Percentiles rank a stretch among this genome's conserved stretches.
phyloP scores from a whole-genome alignment of 1,140 invertebrate genomes.

The Manduca sexta region DNA sequence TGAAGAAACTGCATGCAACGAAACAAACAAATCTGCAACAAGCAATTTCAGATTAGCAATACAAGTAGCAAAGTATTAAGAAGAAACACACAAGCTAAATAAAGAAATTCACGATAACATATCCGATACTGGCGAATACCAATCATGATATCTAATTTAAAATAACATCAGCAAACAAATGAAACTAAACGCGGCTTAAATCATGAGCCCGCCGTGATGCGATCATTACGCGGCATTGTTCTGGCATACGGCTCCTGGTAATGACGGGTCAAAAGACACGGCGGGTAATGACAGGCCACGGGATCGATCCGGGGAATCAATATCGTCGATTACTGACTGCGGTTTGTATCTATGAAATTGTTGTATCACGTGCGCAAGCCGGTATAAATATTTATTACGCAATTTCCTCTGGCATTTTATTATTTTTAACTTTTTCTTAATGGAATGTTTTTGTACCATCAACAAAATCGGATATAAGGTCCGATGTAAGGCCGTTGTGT shows the following conservation, averaged over 20 bases:
- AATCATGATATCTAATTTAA: slow-evolving; percentile 29
- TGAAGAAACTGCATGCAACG: slow-evolving; percentile 22
- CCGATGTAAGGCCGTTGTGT: too few relatives aligned
- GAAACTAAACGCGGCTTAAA: slow-evolving; percentile 16
- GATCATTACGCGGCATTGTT: slow-evolving; percentile 23
- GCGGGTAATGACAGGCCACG: slow-evolving; percentile 50
- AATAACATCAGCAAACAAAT: slow-evolving; percentile 23
- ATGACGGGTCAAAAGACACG: slow-evolving; percentile 57
- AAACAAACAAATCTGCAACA: slow-evolving; percentile 27
- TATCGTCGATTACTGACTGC: slow-evolving; percentile 40
- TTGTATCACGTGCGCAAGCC: slow-evolving; percentile 33
- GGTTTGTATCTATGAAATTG: slow-evolving; percentile 33
- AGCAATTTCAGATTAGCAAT: not conserved
- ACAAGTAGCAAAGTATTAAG: not conserved
- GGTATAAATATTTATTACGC: slow-evolving; percentile 24
- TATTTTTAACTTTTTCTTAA: not conserved
- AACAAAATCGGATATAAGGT: too few relatives aligned
- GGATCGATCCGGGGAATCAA: slow-evolving; percentile 31
- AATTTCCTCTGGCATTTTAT: slow-evolving; percentile 13
- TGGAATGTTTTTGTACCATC: not conserved
- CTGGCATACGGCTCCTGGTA: slow-evolving; percentile 26
- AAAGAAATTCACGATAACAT: slow-evolving; percentile 16
- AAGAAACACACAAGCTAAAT: not conserved
- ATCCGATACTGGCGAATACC: slow-evolving; percentile 15
- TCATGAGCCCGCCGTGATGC: slow-evolving; percentile 13